phyloP scores from a whole-genome alignment of 2,113 vertebrate species.

The Cettia cetti region DNA sequence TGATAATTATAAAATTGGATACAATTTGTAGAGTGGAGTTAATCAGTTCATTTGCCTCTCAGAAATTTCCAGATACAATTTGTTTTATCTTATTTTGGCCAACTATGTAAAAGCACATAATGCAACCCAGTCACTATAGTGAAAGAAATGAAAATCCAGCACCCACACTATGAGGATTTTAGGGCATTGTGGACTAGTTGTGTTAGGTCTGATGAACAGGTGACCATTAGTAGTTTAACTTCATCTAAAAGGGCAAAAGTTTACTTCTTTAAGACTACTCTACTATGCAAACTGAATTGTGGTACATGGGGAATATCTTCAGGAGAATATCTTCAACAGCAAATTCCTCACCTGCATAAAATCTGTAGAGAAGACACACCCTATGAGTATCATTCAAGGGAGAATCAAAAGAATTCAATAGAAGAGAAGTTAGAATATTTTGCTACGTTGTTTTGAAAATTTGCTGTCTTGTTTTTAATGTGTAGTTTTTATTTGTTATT shows the following conservation, averaged over 20 bases:
- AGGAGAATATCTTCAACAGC: neutral
- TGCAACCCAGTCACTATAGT: neutral
- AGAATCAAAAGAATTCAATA: neutral
- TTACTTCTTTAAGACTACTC: neutral
- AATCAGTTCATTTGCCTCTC: neutral
- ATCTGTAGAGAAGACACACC: neutral
- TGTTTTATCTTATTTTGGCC: neutral
- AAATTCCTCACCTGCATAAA: neutral
- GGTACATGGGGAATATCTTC: fast-evolving
- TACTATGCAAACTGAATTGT: neutral
- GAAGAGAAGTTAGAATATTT: neutral
- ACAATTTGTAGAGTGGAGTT: neutral
- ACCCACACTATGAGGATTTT: neutral
- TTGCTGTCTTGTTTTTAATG: neutral
- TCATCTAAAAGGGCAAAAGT: neutral
- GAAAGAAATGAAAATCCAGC: neutral
- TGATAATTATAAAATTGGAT: neutral
- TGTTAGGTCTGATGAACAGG: neutral
- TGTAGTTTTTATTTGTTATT: neutral
- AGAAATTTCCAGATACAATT: neutral
- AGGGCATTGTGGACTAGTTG: neutral
- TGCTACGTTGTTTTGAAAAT: neutral
- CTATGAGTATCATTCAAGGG: neutral
- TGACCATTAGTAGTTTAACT: neutral
- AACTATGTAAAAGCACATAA: neutral